Base-by-base conservation (phyloP, 2,797 vertebrate species). In the Glossophaga mutica region DNA sequence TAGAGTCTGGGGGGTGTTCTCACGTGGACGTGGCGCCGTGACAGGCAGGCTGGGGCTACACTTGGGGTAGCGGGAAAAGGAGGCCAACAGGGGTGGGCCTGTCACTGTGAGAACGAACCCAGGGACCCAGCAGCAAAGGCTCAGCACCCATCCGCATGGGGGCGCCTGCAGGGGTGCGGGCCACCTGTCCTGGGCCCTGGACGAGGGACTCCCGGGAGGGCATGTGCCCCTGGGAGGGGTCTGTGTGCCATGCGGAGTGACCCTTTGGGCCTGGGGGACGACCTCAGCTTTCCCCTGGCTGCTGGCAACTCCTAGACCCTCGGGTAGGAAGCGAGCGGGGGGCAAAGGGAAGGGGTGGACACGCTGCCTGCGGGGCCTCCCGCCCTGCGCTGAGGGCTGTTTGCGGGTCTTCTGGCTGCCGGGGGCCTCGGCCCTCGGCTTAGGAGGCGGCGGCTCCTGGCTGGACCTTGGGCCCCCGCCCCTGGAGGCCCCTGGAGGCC, bases 91-190 rank as follows among this genome's bases (percentile, higher is more conserved):
- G 2, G 0, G n/a, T 22, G 39, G 22, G 6, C 57, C 55, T n/a
- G 24, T 21, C 1, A 0, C 29, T 9, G 0, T 39, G 24, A 15
- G 62, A 39, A 48, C 0, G 9, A 48, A 26, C 10, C 24, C 68
- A 11, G 32, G 67, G 76, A 22, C 0, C 2, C 1, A 9, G n/a
- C 14, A 5, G 50, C 24, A 39, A 21, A 59, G 24, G 32, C 52
- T n/a, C 5, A 18, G 19, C 0, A 1, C 52, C 39, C 21, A 15
- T 55, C 22, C 9, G 0, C 0, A 1, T 5, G 32, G 9, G 15
- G 59, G 34, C 29, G 3, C 70, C n/a, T 2, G 2, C 19, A 2
- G 18, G 26, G 22, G 11, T 67, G 3, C 15, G 7, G 74, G 55
- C 52, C 9, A 0, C 78, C 4, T 9, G 52, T 32, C n/a, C 65